Conservation (phyloP, 2,113 vertebrate species). For the Myocastor coypus region DNA sequence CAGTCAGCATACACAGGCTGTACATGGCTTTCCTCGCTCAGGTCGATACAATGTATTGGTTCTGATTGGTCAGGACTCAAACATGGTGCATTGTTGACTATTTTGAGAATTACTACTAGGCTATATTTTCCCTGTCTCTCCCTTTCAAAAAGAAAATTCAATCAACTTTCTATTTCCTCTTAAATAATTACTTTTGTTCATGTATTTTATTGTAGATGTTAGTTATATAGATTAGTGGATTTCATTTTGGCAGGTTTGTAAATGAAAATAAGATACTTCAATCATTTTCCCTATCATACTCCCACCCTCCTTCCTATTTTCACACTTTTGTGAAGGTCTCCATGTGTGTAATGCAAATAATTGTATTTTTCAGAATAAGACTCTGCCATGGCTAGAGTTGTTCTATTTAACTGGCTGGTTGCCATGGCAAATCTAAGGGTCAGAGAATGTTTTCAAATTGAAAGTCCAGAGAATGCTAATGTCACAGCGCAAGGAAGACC, state of each 20-base stretch:
- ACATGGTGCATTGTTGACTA: background rate
- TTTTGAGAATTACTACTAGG: background rate
- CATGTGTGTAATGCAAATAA: background rate
- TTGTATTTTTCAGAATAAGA: background rate
- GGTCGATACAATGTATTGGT: background rate
- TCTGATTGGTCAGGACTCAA: background rate
- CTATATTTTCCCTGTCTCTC: background rate
- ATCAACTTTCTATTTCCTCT: background rate
- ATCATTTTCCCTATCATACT: background rate
- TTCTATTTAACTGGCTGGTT: background rate
- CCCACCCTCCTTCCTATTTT: background rate
- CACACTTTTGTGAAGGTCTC: background rate
- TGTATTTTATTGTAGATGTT: background rate
- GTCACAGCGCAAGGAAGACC: background rate
- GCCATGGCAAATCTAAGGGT: slow-evolving; percentile 1
- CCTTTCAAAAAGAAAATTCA: background rate
- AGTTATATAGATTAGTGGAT: background rate
- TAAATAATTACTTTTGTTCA: background rate
- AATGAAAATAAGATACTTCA: background rate
- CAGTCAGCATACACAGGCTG: background rate
- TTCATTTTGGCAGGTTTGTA: background rate
- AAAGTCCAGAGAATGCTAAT: background rate
- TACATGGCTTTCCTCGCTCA: background rate
- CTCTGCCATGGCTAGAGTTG: background rate
- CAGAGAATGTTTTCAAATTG: background rate